Evolutionary conservation across 1,140 invertebrate genomes (phyloP).

Genomic region (Charaxes varanes): DNA sequence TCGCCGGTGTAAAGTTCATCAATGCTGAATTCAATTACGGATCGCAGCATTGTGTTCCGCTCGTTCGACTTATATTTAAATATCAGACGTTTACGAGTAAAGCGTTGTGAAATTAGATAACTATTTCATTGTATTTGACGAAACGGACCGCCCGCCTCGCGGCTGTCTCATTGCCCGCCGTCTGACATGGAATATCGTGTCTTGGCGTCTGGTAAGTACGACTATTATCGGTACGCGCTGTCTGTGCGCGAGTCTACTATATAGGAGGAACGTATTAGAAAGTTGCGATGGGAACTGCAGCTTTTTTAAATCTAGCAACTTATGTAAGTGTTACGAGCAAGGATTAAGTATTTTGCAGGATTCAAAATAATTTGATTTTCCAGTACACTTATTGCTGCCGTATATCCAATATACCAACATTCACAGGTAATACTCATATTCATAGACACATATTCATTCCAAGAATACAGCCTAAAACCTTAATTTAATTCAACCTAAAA

Average conservation of each 20-base stretch:
- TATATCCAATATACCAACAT: too few relatives aligned
- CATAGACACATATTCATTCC: too few relatives aligned
- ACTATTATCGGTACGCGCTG: neutral
- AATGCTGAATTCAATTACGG: slow-evolving; percentile 73
- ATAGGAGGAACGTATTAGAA: neutral
- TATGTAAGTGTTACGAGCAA: too few relatives aligned
- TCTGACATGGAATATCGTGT: slow-evolving; percentile 7
- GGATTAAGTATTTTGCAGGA: too few relatives aligned
- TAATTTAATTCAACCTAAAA: too few relatives aligned
- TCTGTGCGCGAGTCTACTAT: neutral
- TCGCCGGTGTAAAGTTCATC: slow-evolving; percentile 71
- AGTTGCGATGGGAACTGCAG: too few relatives aligned
- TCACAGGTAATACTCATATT: too few relatives aligned
- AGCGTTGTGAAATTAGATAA: slow-evolving; percentile 65
- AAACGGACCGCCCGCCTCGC: slow-evolving; percentile 48
- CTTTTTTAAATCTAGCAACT: too few relatives aligned
- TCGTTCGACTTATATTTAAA: slow-evolving; percentile 73
- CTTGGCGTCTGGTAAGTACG: slow-evolving; percentile 5
- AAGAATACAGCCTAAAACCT: too few relatives aligned
- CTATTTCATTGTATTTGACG: slow-evolving; percentile 57
- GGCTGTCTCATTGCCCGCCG: slow-evolving; percentile 1
- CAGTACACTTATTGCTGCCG: too few relatives aligned
- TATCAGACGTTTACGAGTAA: slow-evolving; percentile 69
- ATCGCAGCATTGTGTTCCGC: slow-evolving; percentile 72
- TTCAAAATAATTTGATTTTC: too few relatives aligned